Evolutionary conservation across 1,140 invertebrate species (phyloP).

Genomic region (Sycobia sp.): DNA sequence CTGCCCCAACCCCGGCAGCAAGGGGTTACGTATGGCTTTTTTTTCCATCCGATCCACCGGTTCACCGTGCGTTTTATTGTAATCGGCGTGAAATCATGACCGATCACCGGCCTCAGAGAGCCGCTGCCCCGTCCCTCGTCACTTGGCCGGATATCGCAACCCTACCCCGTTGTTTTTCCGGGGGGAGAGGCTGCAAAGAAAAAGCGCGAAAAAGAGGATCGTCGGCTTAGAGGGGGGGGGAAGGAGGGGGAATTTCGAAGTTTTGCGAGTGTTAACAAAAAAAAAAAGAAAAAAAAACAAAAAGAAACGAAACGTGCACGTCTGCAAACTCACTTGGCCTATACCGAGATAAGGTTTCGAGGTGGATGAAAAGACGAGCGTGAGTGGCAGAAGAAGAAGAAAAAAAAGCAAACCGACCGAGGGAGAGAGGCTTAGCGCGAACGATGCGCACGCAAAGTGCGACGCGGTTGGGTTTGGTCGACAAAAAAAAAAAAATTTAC

Average conservation of each 20-base stretch:
- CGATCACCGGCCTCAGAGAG: slow-evolving; percentile 48
- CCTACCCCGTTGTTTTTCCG: slow-evolving; percentile 49
- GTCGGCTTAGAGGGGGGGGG: not conserved
- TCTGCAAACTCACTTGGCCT: not conserved
- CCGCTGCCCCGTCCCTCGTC: slow-evolving; percentile 11
- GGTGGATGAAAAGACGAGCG: slow-evolving; percentile 33
- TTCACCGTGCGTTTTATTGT: slow-evolving; percentile 50
- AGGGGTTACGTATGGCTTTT: too few species aligned
- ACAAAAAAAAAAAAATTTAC: slow-evolving; percentile 62
- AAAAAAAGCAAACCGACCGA: too few species aligned
- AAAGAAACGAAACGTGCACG: not conserved
- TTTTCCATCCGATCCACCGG: too few species aligned
- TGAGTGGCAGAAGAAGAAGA: too few species aligned
- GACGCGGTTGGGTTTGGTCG: not conserved
- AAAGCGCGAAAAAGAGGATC: slow-evolving; percentile 1
- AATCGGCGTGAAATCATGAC: slow-evolving; percentile 64
- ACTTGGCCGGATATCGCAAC: slow-evolving; percentile 41
- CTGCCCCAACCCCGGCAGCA: not conserved
- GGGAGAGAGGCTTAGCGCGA: too few species aligned
- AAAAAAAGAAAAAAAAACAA: slow-evolving; percentile 28
- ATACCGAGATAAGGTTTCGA: slow-evolving; percentile 24
- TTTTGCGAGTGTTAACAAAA: not conserved
- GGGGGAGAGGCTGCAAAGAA: slow-evolving; percentile 46
- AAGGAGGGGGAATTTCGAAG: too few species aligned
- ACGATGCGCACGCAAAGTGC: slow-evolving; percentile 9